phyloP scores from a whole-genome alignment of 2,113 vertebrate genomes.

The Indicator indicator region DNA sequence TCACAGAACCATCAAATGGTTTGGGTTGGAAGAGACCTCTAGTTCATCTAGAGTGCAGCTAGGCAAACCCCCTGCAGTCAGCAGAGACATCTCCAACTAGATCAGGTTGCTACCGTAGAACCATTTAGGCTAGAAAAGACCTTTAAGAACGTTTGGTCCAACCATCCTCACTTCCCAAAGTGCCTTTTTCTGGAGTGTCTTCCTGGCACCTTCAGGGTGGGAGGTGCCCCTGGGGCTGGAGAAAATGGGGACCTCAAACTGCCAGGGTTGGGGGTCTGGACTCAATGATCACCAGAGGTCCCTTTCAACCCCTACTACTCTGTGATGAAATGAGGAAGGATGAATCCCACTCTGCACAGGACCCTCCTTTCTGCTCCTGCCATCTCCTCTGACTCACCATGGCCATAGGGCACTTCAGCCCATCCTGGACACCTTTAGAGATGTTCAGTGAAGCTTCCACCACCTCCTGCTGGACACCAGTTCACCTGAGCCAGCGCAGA shows the following conservation, averaged over 20 bases:
- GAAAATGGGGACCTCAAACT: rapidly evolving
- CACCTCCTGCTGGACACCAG: background rate
- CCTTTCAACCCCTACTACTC: too few relatives aligned
- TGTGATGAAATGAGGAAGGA: too few relatives aligned
- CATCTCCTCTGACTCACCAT: background rate
- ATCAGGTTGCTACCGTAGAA: too few relatives aligned
- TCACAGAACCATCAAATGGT: too few relatives aligned
- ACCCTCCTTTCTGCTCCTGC: background rate
- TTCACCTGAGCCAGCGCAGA: background rate
- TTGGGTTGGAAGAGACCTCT: too few relatives aligned
- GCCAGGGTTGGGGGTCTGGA: background rate
- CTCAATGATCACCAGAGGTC: too few relatives aligned
- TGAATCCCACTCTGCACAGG: background rate
- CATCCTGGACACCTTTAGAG: background rate
- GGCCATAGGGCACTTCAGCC: background rate
- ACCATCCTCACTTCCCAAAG: background rate
- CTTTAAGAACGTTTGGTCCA: background rate
- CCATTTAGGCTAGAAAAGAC: too few relatives aligned
- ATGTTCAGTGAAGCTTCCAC: background rate
- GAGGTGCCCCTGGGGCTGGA: background rate
- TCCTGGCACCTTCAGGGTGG: rapidly evolving
- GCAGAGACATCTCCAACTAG: too few relatives aligned
- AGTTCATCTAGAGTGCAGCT: too few relatives aligned
- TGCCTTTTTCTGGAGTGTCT: rapidly evolving
- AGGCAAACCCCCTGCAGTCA: too few relatives aligned